These are phyloP conservation scores for Agonopterix heracliana DNA, from an alignment of 2,888 invertebrate genomes.

Conservation along the genomic window DNA sequence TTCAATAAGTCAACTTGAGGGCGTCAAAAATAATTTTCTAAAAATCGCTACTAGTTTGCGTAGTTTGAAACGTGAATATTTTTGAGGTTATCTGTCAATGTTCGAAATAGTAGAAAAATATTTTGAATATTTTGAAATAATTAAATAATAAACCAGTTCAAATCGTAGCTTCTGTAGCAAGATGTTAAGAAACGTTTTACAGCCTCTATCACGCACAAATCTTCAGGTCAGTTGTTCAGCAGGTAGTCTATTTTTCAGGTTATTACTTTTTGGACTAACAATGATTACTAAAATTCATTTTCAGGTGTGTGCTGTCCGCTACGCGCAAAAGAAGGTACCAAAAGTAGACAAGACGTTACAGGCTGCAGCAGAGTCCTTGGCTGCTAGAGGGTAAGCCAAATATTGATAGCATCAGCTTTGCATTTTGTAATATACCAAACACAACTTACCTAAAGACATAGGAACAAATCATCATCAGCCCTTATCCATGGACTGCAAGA, in stretches of 20 bases:
- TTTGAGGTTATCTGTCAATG: slow-evolving; percentile 9
- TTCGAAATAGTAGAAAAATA: neutral
- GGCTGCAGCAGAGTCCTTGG: slow-evolving; percentile 79
- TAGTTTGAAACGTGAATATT: slow-evolving; percentile 1
- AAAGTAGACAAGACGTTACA: slow-evolving; percentile 64
- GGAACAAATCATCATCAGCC: too few species aligned
- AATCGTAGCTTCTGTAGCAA: too few species aligned
- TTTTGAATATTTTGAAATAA: neutral
- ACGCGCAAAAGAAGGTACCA: slow-evolving; percentile 49
- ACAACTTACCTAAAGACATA: too few species aligned
- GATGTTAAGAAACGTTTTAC: too few species aligned
- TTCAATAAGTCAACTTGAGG: too few species aligned
- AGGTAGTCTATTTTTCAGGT: too few species aligned
- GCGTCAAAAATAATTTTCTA: too few species aligned
- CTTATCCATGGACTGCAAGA: too few species aligned
- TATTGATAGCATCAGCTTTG: neutral
- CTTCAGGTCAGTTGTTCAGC: too few species aligned
- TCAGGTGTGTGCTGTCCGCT: slow-evolving; percentile 43
- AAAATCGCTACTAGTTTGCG: neutral
- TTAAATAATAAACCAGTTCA: neutral
- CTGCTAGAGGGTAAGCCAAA: slow-evolving; percentile 79
- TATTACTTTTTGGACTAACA: neutral
- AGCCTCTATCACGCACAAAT: too few species aligned
- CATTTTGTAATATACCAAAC: neutral
- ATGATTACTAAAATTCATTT: slow-evolving; percentile 7